Conservation (phyloP, 2,888 invertebrate genomes). For the Corbicula japonica region DNA sequence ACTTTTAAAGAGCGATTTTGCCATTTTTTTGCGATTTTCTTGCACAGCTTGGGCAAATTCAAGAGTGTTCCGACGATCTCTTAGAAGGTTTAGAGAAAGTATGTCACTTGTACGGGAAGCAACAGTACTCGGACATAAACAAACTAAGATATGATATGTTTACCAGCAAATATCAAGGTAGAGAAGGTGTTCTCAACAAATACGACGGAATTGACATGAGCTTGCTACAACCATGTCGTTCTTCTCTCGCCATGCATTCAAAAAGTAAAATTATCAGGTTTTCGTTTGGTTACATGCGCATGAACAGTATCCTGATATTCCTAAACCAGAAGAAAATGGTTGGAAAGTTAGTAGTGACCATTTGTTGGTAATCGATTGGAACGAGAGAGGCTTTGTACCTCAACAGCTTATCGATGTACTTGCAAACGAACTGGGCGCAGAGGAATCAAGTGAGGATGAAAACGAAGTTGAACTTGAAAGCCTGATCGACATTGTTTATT, state of each 20-base stretch:
- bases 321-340: slow-evolving; percentile 1
- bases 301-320: neutral
- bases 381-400: too few species aligned
- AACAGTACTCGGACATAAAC: slow-evolving; percentile 9
- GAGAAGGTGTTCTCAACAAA: neutral
- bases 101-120: slow-evolving; percentile 11
- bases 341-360: too few species aligned
- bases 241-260: slow-evolving; percentile 4
- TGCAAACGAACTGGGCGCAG: too few species aligned
- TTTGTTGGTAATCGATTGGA: too few species aligned
- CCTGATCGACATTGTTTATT: too few species aligned
- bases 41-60: neutral
- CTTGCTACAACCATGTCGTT: neutral
- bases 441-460: too few species aligned
- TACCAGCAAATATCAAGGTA: neutral
- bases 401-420: too few species aligned
- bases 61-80: neutral
- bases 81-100: neutral
- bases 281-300: slow-evolving; percentile 9
- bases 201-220: neutral
- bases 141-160: slow-evolving; percentile 22
- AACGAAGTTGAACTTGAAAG: too few species aligned
- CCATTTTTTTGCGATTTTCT: too few species aligned
- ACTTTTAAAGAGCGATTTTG: too few species aligned
- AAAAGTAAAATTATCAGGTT: slow-evolving; percentile 11